A percentile compares a stretch with the other conserved stretches of the same genome.
Conservation (phyloP, 2,888 invertebrate genomes). For the Melanostoma scalare region DNA sequence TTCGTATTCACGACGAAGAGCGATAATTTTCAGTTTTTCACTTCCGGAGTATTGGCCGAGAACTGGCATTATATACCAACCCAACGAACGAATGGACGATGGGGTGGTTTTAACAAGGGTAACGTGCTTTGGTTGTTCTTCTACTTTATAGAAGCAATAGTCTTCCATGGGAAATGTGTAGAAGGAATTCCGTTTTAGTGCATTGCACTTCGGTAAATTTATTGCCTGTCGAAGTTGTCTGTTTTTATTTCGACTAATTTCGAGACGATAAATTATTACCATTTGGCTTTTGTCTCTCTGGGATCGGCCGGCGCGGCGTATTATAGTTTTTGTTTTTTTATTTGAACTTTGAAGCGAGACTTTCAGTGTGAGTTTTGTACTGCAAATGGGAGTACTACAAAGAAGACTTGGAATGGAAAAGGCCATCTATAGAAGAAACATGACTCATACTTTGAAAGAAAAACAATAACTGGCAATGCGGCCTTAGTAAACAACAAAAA, state of each 20-base stretch:
- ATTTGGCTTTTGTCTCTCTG: constrained; percentile 62
- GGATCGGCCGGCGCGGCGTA: not conserved
- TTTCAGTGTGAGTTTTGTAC: constrained; percentile 8
- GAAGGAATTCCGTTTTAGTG: constrained; percentile 66
- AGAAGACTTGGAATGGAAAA: too few species aligned
- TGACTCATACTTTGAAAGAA: too few species aligned
- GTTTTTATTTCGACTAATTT: constrained; percentile 72
- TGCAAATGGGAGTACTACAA: not conserved
- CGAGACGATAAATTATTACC: constrained; percentile 68
- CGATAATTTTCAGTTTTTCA: constrained; percentile 74
- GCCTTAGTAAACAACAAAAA: too few species aligned
- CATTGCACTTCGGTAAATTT: constrained; percentile 69
- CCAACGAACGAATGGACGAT: constrained; percentile 7
- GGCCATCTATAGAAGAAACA: too few species aligned
- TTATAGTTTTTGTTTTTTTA: constrained; percentile 10
- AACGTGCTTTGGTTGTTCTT: constrained; percentile 12
- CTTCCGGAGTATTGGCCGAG: constrained; percentile 75
- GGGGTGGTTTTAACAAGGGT: constrained; percentile 46
- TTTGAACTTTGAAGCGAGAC: constrained; percentile 10
- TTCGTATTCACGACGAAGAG: constrained; percentile 49
- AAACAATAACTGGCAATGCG: too few species aligned
- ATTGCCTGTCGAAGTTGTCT: constrained; percentile 73
- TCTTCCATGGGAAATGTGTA: constrained; percentile 25
- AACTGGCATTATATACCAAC: constrained; percentile 39
- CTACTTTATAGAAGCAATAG: not conserved